Percentiles rank a stretch among this genome's conserved stretches.
Conservation (phyloP, 2,797 vertebrate genomes). For the Delichon dasypus region DNA sequence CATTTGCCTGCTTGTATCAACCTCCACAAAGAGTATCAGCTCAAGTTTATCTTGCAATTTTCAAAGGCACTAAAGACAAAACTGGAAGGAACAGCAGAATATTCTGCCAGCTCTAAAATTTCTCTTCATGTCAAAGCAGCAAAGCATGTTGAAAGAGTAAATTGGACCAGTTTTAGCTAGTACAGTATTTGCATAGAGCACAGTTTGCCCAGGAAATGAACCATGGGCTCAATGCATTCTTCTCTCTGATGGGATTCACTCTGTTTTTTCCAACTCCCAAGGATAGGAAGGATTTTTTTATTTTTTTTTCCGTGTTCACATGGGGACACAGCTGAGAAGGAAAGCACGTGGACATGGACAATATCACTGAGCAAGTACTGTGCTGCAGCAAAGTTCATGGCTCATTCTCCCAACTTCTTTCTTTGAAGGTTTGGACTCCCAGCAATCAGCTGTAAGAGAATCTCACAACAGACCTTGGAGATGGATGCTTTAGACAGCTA, state of each 20-base stretch:
- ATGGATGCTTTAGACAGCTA: neutral
- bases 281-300: neutral
- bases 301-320: neutral
- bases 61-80: neutral
- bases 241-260: neutral
- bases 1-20: neutral
- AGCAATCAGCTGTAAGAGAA: neutral
- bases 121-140: neutral
- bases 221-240: neutral
- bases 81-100: neutral
- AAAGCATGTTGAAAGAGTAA: neutral
- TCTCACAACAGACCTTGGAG: neutral
- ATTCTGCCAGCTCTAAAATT: neutral
- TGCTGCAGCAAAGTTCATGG: neutral
- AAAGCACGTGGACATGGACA: neutral
- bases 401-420: neutral
- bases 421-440: neutral
- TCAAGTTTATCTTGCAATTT: neutral
- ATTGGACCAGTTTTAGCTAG: neutral
- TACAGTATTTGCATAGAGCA: neutral
- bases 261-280: neutral
- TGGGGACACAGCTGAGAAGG: neutral
- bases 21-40: neutral
- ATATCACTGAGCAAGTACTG: neutral
- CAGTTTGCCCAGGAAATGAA: neutral